These are phyloP conservation scores for Strongylocentrotus purpuratus DNA, from an alignment of 35 echinoderm and acorn worm genomes.

Conservation along the genomic window DNA sequence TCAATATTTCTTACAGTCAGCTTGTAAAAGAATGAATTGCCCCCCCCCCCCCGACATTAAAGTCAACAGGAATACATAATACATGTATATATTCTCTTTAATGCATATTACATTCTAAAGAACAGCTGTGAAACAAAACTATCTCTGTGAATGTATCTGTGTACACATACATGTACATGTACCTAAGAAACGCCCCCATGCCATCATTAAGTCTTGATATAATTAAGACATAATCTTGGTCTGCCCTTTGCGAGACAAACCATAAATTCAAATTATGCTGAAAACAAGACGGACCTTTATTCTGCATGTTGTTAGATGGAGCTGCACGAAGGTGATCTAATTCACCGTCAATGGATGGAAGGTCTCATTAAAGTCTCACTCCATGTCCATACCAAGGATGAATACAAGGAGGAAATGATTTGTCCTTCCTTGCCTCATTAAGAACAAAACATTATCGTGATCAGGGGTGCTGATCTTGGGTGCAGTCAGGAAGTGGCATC, in stretches of 20 bases:
- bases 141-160: no score
- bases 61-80: no score
- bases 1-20: no score
- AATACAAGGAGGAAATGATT: background rate
- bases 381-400: background rate
- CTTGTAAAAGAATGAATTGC: no score
- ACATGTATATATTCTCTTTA: no score
- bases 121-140: no score
- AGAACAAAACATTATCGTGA: background rate
- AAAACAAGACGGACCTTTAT: background rate
- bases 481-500: no score
- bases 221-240: background rate
- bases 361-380: background rate
- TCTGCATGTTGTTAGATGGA: background rate
- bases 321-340: background rate
- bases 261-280: background rate
- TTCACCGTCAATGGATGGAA: background rate
- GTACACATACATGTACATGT: no score
- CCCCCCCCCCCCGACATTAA: no score
- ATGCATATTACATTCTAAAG: no score
- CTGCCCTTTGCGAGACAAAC: background rate
- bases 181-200: no score
- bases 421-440: background rate
- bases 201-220: no score
- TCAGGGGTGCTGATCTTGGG: background rate